Conservation (phyloP, 2,797 vertebrate species). For the Arrhamphus sclerolepis region DNA sequence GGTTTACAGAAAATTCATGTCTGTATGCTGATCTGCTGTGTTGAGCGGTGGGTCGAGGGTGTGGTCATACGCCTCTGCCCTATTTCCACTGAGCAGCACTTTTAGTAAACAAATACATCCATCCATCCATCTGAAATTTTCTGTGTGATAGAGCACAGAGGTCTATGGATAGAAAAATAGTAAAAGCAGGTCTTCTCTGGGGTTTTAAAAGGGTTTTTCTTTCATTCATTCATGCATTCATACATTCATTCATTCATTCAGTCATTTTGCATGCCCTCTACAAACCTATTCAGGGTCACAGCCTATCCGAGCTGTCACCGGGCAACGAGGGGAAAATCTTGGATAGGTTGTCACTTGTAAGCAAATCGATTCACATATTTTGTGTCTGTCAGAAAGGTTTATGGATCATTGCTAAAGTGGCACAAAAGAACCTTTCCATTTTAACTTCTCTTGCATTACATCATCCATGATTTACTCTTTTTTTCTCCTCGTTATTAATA, state of each 20-base stretch:
- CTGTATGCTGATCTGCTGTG: slow-evolving; percentile 9
- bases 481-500: too few relatives aligned
- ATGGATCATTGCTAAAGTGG: neutral
- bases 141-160: too few relatives aligned
- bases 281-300: too few relatives aligned
- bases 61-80: slow-evolving; percentile 14
- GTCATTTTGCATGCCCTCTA: neutral
- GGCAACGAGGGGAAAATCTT: too few relatives aligned
- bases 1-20: slow-evolving; percentile 28
- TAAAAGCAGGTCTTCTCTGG: neutral
- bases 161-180: neutral
- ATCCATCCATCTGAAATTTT: too few relatives aligned
- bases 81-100: slow-evolving; percentile 30
- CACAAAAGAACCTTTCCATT: too few relatives aligned
- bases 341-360: too few relatives aligned
- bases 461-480: too few relatives aligned
- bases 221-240: neutral
- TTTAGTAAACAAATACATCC: slow-evolving; percentile 28
- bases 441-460: too few relatives aligned
- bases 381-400: slow-evolving; percentile 6
- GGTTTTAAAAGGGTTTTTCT: neutral
- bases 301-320: too few relatives aligned
- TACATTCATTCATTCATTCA: neutral
- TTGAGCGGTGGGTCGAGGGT: slow-evolving; percentile 9
- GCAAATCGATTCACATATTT: neutral